Percentiles rank a stretch among this genome's conserved stretches.
phyloP scores from a whole-genome alignment of 1,140 invertebrate genomes.

The Coenobita brevimanus region DNA sequence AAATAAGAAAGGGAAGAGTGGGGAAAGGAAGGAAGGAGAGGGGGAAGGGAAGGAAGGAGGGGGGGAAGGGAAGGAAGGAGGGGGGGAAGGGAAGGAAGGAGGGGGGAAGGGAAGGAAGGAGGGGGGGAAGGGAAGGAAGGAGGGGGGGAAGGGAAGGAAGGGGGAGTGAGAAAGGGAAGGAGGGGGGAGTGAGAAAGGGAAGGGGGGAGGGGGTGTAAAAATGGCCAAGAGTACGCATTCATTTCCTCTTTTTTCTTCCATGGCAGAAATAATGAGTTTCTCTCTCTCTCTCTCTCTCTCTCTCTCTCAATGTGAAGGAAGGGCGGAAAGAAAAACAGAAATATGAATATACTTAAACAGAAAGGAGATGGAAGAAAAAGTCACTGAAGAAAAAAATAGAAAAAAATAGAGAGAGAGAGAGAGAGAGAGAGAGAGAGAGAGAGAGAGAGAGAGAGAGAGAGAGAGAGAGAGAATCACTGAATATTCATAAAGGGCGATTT shows the following conservation, averaged over 20 bases:
- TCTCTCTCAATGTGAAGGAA: too few relatives aligned
- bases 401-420: neutral
- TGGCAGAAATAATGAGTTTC: too few relatives aligned
- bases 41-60: neutral
- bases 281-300: too few relatives aligned
- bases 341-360: too few relatives aligned
- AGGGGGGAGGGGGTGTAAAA: neutral
- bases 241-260: too few relatives aligned
- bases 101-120: neutral
- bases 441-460: slow-evolving; percentile 5
- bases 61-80: neutral
- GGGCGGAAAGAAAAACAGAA: too few relatives aligned
- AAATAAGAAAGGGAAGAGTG: neutral
- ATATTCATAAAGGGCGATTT: too few relatives aligned
- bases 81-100: neutral
- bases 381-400: neutral
- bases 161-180: neutral
- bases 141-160: neutral
- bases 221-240: too few relatives aligned
- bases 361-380: neutral
- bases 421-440: slow-evolving; percentile 5
- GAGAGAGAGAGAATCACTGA: neutral
- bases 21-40: slow-evolving; percentile 6
- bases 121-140: neutral
- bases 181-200: too few relatives aligned